Evolutionary conservation across 2,797 vertebrate species (phyloP), one percentile per base, ranked within the genome.

Genomic region (Macroramphosus scolopax): DNA sequence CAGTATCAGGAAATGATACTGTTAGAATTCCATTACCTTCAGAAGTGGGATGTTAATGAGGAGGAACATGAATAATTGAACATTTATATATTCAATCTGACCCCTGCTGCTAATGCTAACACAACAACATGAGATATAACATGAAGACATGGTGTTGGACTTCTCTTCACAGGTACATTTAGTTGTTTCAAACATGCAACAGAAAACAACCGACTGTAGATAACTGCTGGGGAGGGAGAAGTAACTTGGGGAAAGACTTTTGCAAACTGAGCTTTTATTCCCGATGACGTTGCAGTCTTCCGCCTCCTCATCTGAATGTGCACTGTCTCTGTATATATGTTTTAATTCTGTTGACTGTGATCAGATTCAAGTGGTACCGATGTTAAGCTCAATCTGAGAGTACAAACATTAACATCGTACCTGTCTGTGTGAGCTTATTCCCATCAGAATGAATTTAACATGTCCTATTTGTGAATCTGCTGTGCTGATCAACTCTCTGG

Each of bases 401-500:
- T 2, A 25, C 42, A 51, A 37, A 57, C 54, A 38, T 24, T 17
- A 39, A 48, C 62, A 63, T 59, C 13, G 64, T 48, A 37, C 12
- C 44, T 72, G 63, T 64, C 69, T 57, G 40, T 59, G 12, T 48
- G 17, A 45, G 51, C 30, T 41, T 59, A 61, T 70, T 72, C 66
- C 66, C 72, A 43, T 56, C 17, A 31, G 72, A 59, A 33, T 63
- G 44, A 6, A n/a, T 63, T 58, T 43, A 53, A 51, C 68, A 63
- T 61, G 28, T 63, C 32, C 63, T 61, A 63, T n/a, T n/a, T n/a
- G n/a, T n/a, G n/a, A n/a, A n/a, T n/a, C n/a, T n/a, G n/a, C 59
- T 63, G 47, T 60, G 72, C 17, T 17, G 20, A 65, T 33, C 71
- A 82, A 68, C 77, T 75, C n/a, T n/a, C n/a, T n/a, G n/a, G n/a